Percentiles rank a stretch among this genome's conserved stretches.
These are phyloP conservation scores for Sturmia bella DNA, from an alignment of 2,888 invertebrate genomes.

Conservation along the genomic window DNA sequence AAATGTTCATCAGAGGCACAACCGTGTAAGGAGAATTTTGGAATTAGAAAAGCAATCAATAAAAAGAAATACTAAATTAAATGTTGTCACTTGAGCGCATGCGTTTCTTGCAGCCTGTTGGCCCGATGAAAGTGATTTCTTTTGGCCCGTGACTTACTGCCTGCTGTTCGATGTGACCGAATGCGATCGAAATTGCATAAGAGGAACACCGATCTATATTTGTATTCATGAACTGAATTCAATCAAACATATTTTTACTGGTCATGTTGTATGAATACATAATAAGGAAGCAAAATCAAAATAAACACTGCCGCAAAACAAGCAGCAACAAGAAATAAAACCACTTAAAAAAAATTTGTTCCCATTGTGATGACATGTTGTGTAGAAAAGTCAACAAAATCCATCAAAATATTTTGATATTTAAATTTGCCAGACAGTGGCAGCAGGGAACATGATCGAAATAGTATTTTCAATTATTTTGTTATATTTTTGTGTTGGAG, in stretches of 20 bases:
- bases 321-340: not conserved
- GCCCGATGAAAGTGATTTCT: not conserved
- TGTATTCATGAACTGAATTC: constrained; percentile 51
- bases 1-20: not conserved
- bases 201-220: constrained; percentile 37
- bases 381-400: constrained; percentile 21
- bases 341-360: not conserved
- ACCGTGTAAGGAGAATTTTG: too few species aligned
- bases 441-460: constrained; percentile 14
- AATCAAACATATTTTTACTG: constrained; percentile 44
- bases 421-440: constrained; percentile 21
- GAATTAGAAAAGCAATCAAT: too few species aligned
- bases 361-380: not conserved
- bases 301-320: not conserved
- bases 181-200: constrained; percentile 49
- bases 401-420: constrained; percentile 36
- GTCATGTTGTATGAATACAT: constrained; percentile 41
- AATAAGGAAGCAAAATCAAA: constrained; percentile 6
- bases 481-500: not conserved
- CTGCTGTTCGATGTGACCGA: not conserved
- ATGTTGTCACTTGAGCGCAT: constrained; percentile 17
- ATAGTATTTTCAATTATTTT: not conserved
- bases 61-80: too few species aligned
- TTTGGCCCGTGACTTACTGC: constrained; percentile 27
- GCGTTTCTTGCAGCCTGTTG: constrained; percentile 27